Conservation (phyloP, 1,140 invertebrate genomes). For the Trichonephila clavata region DNA sequence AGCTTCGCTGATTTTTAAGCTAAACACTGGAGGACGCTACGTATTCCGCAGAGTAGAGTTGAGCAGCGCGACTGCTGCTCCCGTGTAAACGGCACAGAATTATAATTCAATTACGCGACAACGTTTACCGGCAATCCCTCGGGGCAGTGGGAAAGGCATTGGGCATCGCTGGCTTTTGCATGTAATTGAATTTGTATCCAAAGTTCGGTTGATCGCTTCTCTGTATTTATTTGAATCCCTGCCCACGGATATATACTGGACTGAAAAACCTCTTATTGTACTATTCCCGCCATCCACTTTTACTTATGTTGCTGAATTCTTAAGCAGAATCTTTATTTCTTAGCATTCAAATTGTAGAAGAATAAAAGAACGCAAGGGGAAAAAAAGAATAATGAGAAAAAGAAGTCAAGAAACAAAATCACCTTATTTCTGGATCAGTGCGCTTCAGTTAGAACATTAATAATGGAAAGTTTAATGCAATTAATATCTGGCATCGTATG, state of each 20-base stretch:
- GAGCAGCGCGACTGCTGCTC: constrained; percentile 69
- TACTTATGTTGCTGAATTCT: constrained; percentile 51
- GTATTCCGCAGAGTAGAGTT: constrained; percentile 58
- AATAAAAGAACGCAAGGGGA: background rate
- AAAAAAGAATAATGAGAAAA: constrained; percentile 37
- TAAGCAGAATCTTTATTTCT: constrained; percentile 61
- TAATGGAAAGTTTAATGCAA: constrained; percentile 76
- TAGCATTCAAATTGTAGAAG: constrained; percentile 3
- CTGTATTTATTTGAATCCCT: constrained; percentile 75
- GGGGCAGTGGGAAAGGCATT: constrained; percentile 59
- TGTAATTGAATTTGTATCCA: constrained; percentile 76
- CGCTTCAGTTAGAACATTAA: constrained; percentile 75
- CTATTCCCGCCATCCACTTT: constrained; percentile 33
- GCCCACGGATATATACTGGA: constrained; percentile 71
- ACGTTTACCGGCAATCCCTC: constrained; percentile 71
- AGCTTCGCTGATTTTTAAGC: constrained; percentile 68
- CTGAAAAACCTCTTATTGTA: constrained; percentile 73
- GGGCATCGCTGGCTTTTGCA: constrained; percentile 63
- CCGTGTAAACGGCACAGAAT: constrained; percentile 73
- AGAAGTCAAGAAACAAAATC: constrained; percentile 34
- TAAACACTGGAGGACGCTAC: constrained; percentile 64
- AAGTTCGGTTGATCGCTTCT: constrained; percentile 74
- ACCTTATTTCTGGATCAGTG: constrained; percentile 72
- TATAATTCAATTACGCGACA: constrained; percentile 76
- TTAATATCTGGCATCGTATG: constrained; percentile 71